phyloP scores from a whole-genome alignment of 2,797 vertebrate species.

The Chelidonichthys spinosus region DNA sequence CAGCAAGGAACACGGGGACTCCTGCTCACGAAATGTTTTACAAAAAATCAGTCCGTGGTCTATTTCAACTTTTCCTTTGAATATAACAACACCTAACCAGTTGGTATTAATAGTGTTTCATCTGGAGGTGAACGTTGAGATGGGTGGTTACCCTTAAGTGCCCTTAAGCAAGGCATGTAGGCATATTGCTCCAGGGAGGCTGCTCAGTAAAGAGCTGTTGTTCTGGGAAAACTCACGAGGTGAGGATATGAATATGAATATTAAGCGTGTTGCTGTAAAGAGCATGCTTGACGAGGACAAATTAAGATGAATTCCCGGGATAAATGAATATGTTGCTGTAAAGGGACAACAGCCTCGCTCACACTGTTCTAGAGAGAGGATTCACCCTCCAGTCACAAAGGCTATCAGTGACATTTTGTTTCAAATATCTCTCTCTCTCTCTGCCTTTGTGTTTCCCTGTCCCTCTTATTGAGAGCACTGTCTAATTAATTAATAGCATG shows the following conservation, averaged over 20 bases:
- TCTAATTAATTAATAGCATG: conserved; percentile 69
- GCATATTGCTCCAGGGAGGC: conserved; percentile 15
- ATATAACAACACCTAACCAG: not conserved
- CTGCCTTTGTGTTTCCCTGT: conserved; percentile 26
- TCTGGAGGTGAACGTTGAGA: conserved; percentile 32
- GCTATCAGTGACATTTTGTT: conserved; percentile 54
- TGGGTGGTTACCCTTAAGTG: conserved; percentile 5
- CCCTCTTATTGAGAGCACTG: conserved; percentile 30
- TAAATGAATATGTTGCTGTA: conserved; percentile 61
- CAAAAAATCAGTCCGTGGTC: not conserved
- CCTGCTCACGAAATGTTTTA: not conserved
- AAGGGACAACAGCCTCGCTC: conserved; percentile 41
- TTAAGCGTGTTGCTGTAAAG: conserved; percentile 53
- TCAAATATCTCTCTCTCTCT: conserved; percentile 32
- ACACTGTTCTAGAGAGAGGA: conserved; percentile 27
- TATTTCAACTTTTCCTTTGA: conserved; percentile 13
- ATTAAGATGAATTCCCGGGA: conserved; percentile 71
- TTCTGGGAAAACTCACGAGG: conserved; percentile 55
- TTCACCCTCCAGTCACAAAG: conserved; percentile 47
- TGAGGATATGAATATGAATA: conserved; percentile 66
- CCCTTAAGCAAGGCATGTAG: conserved; percentile 43
- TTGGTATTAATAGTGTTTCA: conserved; percentile 20
- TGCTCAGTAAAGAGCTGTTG: conserved; percentile 45
- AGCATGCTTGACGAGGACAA: conserved; percentile 44
- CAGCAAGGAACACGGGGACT: not conserved